Conservation (phyloP, 2,797 vertebrate species). For the Poeciliopsis infans region DNA sequence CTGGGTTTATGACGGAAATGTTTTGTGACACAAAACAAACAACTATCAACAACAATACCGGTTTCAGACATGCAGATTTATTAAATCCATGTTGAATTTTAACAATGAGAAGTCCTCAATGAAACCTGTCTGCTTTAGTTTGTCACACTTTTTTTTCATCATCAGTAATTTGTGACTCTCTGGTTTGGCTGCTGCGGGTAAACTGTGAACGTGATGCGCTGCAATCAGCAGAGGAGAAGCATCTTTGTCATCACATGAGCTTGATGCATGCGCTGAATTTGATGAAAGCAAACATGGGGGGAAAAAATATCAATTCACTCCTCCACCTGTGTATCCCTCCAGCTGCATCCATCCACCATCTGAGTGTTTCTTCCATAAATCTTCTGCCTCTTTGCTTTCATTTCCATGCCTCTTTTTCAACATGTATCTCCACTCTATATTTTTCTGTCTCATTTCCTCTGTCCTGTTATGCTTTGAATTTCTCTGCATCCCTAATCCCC, state of each 20-base stretch:
- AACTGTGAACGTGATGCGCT: constrained; percentile 17
- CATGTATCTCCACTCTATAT: neutral
- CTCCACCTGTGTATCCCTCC: constrained; percentile 5
- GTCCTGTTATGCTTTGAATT: neutral
- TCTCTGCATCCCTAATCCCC: constrained; percentile 1
- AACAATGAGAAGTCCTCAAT: neutral
- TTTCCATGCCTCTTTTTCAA: neutral
- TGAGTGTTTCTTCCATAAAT: neutral
- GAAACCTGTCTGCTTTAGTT: neutral
- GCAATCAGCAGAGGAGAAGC: constrained; percentile 20
- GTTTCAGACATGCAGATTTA: neutral
- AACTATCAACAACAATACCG: no score
- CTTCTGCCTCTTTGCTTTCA: neutral
- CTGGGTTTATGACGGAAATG: neutral
- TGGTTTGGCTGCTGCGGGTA: constrained; percentile 1
- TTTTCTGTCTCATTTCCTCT: neutral
- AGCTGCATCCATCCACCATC: neutral
- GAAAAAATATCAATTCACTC: constrained; percentile 4
- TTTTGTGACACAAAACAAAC: neutral
- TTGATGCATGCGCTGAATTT: constrained; percentile 12
- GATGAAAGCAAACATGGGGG: constrained; percentile 28
- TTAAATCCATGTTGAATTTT: neutral
- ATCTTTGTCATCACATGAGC: constrained; percentile 18
- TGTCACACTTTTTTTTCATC: neutral
- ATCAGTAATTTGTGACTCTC: neutral